These are phyloP conservation scores for Heliconius congener DNA, from an alignment of 1,140 invertebrate species.

Conservation along the genomic window DNA sequence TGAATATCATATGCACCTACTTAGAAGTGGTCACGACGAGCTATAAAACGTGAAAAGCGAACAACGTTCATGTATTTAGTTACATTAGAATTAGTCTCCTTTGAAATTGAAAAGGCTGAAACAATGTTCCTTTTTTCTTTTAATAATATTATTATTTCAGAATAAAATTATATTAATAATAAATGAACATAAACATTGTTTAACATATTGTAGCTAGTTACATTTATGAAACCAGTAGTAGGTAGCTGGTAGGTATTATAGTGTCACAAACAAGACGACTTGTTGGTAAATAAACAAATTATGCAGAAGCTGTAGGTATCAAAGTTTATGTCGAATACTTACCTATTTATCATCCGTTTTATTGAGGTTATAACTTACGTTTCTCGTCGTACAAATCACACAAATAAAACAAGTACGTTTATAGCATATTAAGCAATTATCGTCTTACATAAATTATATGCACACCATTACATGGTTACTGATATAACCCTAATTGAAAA, in stretches of 20 bases:
- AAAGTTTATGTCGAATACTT: slow-evolving; percentile 27
- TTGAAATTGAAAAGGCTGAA: not conserved
- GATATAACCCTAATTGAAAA: not conserved
- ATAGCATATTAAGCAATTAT: slow-evolving; percentile 5
- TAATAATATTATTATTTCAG: not conserved
- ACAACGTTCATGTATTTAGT: slow-evolving; percentile 6
- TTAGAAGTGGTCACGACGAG: slow-evolving; percentile 21
- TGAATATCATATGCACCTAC: slow-evolving; percentile 32
- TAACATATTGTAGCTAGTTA: not conserved
- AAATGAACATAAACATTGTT: no score
- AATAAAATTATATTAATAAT: no score
- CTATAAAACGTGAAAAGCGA: slow-evolving; percentile 18
- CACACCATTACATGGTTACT: not conserved
- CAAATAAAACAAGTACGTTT: slow-evolving; percentile 16
- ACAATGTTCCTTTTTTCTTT: not conserved
- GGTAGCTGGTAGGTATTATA: slow-evolving; percentile 5
- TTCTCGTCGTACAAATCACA: slow-evolving; percentile 15
- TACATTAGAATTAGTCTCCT: not conserved
- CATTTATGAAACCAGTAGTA: slow-evolving; percentile 7
- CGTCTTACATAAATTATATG: slow-evolving; percentile 5
- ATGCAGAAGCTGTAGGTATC: slow-evolving; percentile 31
- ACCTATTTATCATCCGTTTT: slow-evolving; percentile 20
- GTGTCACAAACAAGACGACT: slow-evolving; percentile 22
- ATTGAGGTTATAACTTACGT: slow-evolving; percentile 22
- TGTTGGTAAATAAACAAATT: slow-evolving; percentile 38